Evolutionary conservation across 2,113 vertebrate species (phyloP).

Genomic region (Promerops cafer): DNA sequence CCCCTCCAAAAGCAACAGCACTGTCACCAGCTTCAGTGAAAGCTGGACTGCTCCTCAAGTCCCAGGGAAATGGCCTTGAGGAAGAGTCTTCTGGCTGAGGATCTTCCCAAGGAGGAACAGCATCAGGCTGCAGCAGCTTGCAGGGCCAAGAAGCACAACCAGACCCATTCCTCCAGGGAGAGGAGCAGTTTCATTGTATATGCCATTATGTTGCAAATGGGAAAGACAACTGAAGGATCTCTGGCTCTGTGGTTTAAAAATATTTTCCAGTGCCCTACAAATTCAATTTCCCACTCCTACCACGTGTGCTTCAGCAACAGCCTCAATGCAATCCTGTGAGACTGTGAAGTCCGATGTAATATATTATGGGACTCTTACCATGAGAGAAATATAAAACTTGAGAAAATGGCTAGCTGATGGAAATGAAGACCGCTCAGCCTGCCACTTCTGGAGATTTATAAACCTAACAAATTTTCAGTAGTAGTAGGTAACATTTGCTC

Average conservation of each 20-base stretch:
- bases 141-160: neutral
- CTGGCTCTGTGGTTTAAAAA: neutral
- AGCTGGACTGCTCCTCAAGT: neutral
- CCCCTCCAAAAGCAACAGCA: neutral
- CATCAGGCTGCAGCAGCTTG: neutral
- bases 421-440: neutral
- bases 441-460: neutral
- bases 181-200: neutral
- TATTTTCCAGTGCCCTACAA: neutral
- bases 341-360: neutral
- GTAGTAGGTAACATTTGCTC: neutral
- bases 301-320: neutral
- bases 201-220: neutral
- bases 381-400: neutral
- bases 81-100: neutral
- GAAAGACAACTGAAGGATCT: neutral
- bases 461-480: neutral
- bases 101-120: neutral
- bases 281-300: neutral
- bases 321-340: neutral
- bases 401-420: neutral
- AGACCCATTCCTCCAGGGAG: neutral
- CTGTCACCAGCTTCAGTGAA: neutral
- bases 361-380: neutral
- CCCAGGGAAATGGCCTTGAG: neutral